Evolutionary conservation across 2,797 vertebrate genomes (phyloP).

Genomic region (Bradypodion ventrale): DNA sequence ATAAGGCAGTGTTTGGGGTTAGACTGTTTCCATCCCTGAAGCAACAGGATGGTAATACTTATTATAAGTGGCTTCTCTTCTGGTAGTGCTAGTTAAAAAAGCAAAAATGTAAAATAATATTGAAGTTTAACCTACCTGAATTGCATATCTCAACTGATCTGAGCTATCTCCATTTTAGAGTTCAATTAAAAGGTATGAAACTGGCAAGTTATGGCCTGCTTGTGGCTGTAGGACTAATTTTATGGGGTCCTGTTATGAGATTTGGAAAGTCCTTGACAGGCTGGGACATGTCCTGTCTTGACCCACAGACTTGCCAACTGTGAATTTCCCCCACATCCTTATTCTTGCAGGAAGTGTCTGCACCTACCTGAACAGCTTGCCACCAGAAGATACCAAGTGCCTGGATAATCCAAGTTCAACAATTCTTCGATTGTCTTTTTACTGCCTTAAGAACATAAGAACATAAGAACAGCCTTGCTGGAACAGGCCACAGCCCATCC

Average conservation of each 20-base stretch:
- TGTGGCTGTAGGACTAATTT: not conserved
- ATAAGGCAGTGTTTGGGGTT: conserved; percentile 9
- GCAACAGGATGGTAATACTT: not conserved
- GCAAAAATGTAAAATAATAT: not conserved
- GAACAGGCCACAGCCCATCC: too few relatives aligned
- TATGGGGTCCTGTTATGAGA: not conserved
- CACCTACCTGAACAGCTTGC: not conserved
- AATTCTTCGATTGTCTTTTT: not conserved
- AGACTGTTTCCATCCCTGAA: conserved; percentile 27
- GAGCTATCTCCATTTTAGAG: not conserved
- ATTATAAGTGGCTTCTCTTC: not conserved
- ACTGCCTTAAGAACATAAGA: too few relatives aligned
- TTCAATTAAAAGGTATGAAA: not conserved
- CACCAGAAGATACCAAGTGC: not conserved
- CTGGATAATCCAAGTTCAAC: not conserved
- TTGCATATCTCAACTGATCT: not conserved
- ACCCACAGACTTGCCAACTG: too few relatives aligned
- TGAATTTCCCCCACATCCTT: too few relatives aligned
- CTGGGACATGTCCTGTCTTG: too few relatives aligned
- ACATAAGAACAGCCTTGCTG: too few relatives aligned
- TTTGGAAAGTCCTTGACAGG: too few relatives aligned
- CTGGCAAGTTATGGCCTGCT: too few relatives aligned
- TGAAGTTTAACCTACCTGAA: not conserved
- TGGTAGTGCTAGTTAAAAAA: not conserved
- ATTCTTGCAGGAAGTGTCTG: not conserved